Conservation (phyloP, 92 coral and sea anemone species). For the Bergia sp. region DNA sequence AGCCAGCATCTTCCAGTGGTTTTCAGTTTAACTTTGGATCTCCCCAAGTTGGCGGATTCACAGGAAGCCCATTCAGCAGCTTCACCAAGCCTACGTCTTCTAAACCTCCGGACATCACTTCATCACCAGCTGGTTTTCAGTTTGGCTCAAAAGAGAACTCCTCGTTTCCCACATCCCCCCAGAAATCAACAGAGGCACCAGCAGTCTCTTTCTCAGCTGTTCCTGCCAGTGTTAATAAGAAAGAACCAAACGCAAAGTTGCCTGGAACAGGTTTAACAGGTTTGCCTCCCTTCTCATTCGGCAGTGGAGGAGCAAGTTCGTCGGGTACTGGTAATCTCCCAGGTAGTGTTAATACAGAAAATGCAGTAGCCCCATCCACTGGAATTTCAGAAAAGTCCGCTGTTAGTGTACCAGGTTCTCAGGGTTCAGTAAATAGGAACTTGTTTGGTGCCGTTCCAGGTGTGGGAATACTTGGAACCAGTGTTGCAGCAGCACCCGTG, state of each 20-base stretch:
- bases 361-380: not conserved
- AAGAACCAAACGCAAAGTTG: not conserved
- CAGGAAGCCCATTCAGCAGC: constrained; percentile 26
- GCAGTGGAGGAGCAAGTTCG: not conserved
- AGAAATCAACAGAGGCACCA: not conserved
- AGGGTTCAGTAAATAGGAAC: not conserved
- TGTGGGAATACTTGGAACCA: not conserved
- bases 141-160: not conserved
- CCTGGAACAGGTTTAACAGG: constrained; percentile 13
- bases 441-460: not conserved
- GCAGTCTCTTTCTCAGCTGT: not conserved
- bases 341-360: not conserved
- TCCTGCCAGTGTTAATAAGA: constrained; percentile 7
- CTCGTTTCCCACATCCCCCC: not conserved
- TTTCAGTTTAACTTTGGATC: constrained; percentile 18
- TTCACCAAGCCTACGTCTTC: constrained; percentile 12
- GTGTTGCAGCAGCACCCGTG: not conserved
- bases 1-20: constrained; percentile 17
- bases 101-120: constrained; percentile 5
- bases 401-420: not conserved
- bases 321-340: not conserved
- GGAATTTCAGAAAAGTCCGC: not conserved
- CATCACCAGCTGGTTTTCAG: not conserved
- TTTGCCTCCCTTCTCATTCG: constrained; percentile 26
- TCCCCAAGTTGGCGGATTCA: constrained; percentile 4